Evolutionary conservation across 2,888 invertebrate species (phyloP).

Genomic region (Heliconius aoede): DNA sequence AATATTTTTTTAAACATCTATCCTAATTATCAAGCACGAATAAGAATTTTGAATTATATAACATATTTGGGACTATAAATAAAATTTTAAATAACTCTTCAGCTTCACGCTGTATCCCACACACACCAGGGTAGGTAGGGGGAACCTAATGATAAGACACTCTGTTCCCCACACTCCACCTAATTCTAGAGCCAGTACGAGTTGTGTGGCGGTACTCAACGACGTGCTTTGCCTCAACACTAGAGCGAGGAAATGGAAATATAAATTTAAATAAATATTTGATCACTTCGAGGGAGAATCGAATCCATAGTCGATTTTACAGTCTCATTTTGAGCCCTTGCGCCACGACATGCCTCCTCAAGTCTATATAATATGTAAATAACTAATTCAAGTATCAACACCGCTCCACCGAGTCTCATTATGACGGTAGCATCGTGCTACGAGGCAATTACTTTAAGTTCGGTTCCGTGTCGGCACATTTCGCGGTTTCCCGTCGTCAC

Average conservation of each 20-base stretch:
- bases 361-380: background rate
- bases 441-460: conserved; percentile 83
- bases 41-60: no score
- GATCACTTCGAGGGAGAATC: no score
- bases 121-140: background rate
- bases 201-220: no score
- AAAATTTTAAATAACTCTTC: no score
- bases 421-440: conserved; percentile 66
- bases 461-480: conserved; percentile 79
- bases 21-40: no score
- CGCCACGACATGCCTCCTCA: background rate
- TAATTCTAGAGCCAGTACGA: no score
- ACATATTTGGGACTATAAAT: no score
- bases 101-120: background rate
- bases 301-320: no score
- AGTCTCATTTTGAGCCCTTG: background rate
- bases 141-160: background rate
- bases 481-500: conserved; percentile 76
- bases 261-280: no score
- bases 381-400: conserved; percentile 39
- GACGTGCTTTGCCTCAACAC: no score
- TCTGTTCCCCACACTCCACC: background rate
- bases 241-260: no score
- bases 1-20: background rate
- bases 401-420: background rate